phyloP scores from a whole-genome alignment of 35 echinoderm and acorn worm genomes.

The Lytechinus pictus region DNA sequence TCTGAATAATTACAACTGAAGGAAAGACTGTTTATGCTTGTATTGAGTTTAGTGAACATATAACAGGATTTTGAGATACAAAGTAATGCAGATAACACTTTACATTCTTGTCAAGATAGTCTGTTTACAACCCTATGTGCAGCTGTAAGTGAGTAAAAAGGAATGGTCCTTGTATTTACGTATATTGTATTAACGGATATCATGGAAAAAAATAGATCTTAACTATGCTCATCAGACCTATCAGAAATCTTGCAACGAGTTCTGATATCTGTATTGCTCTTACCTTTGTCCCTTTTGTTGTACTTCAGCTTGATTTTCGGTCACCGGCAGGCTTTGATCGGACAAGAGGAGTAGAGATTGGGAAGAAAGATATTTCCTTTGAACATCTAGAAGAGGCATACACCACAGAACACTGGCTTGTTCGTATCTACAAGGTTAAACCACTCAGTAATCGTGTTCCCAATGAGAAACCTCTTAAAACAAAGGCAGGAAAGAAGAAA shows the following conservation, averaged over 20 bases:
- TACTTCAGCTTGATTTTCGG: constrained; percentile 83
- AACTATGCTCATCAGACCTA: no score
- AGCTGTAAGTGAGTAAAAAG: not conserved
- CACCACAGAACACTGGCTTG: constrained; percentile 94
- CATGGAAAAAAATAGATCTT: no score
- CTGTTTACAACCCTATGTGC: no score
- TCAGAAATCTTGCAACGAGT: no score
- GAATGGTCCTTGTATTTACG: no score
- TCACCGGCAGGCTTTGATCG: constrained; percentile 93
- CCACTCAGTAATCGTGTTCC: constrained; percentile 72
- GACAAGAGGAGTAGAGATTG: constrained; percentile 93
- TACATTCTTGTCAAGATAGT: not conserved
- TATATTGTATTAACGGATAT: no score
- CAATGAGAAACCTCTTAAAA: constrained; percentile 47
- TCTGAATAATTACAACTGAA: not conserved
- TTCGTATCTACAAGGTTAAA: constrained; percentile 90
- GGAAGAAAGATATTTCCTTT: constrained; percentile 94
- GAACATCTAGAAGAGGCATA: constrained; percentile 94
- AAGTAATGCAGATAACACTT: not conserved
- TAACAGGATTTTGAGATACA: not conserved
- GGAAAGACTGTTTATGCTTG: not conserved
- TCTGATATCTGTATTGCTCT: not conserved
- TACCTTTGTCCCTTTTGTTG: not conserved
- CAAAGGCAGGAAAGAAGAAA: constrained; percentile 64
- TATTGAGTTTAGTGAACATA: not conserved